Evolutionary conservation across 1,140 invertebrate genomes (phyloP).

Genomic region (Hylyphantes graminicola): DNA sequence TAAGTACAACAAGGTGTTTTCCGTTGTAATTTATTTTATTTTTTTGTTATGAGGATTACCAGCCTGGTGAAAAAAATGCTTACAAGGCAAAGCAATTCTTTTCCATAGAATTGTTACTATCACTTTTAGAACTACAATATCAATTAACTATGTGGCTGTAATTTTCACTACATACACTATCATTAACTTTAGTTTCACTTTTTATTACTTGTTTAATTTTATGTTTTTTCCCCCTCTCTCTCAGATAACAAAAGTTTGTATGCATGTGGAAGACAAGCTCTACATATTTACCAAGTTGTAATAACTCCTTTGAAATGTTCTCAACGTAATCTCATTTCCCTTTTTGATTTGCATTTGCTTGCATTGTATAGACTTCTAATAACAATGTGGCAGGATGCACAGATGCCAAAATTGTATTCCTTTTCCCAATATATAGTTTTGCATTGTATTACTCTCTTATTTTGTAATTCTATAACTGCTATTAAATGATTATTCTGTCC

Average conservation of each 20-base stretch:
- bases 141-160: too few species aligned
- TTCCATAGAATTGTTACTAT: too few species aligned
- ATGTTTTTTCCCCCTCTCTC: too few species aligned
- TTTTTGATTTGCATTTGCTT: slow-evolving; percentile 15
- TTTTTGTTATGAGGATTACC: too few species aligned
- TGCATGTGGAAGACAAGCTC: not conserved
- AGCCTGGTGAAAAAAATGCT: too few species aligned
- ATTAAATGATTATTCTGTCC: slow-evolving; percentile 19
- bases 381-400: not conserved
- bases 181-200: too few species aligned
- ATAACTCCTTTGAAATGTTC: slow-evolving; percentile 27
- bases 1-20: too few species aligned
- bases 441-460: slow-evolving; percentile 7
- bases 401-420: slow-evolving; percentile 2
- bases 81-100: too few species aligned
- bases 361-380: slow-evolving; percentile 24
- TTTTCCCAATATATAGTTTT: not conserved
- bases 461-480: slow-evolving; percentile 16
- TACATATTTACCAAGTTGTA: slow-evolving; percentile 25
- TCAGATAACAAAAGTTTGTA: not conserved
- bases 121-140: too few species aligned
- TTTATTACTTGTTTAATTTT: too few species aligned
- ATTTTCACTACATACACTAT: too few species aligned
- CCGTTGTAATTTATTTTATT: too few species aligned
- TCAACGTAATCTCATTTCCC: not conserved